phyloP scores from a whole-genome alignment of 2,797 vertebrate species.

The Spinus pinus region DNA sequence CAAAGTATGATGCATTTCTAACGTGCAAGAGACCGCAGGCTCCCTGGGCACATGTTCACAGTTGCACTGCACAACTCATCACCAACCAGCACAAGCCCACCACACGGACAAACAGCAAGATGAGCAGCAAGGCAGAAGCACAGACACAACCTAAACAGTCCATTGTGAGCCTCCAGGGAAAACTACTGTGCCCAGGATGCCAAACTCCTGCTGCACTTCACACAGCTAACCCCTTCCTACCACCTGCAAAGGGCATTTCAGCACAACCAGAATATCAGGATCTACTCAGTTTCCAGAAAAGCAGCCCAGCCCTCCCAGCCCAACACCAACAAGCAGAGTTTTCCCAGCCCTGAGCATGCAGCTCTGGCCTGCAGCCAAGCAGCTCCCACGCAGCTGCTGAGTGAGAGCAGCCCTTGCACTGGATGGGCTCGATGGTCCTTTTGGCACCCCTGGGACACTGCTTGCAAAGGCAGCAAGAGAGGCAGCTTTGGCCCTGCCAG shows the following conservation, averaged over 20 bases:
- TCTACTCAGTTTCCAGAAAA: not conserved
- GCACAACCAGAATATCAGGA: not conserved
- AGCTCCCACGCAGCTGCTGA: not conserved
- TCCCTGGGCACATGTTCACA: not conserved
- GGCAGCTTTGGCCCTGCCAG: not conserved
- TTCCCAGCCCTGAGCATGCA: not conserved
- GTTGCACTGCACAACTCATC: not conserved
- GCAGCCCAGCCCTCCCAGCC: not conserved
- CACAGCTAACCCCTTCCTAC: not conserved
- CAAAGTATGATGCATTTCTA: not conserved
- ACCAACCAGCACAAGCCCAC: not conserved
- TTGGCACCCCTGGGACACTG: not conserved
- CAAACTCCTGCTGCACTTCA: not conserved
- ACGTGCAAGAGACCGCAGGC: not conserved
- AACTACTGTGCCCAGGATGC: fast-evolving
- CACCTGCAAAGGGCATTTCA: not conserved
- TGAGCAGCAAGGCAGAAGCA: not conserved
- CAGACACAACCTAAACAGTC: fast-evolving
- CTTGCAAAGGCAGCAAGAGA: not conserved
- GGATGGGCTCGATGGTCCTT: fast-evolving
- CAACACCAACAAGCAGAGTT: not conserved
- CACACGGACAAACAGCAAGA: not conserved
- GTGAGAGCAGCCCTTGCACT: not conserved
- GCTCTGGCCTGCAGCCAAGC: not conserved
- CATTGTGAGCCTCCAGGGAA: not conserved